These are phyloP conservation scores for Trachelus tabidus DNA, from an alignment of 2,888 invertebrate species.

Conservation along the genomic window DNA sequence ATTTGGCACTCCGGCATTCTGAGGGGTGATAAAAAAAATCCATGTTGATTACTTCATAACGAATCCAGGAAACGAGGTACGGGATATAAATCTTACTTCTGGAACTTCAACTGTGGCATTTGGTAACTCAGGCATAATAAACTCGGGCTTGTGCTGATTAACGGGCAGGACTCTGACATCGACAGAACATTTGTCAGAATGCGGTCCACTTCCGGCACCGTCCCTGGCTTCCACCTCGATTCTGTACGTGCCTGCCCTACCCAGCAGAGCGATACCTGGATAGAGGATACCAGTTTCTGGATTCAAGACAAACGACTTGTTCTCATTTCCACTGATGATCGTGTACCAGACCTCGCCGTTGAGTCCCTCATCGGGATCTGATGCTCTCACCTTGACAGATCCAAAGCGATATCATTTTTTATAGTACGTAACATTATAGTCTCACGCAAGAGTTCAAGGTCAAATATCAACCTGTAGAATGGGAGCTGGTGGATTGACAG, in stretches of 20 bases:
- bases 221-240: slow-evolving; percentile 83
- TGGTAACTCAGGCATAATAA: slow-evolving; percentile 80
- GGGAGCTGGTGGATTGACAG: slow-evolving; percentile 83
- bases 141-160: slow-evolving; percentile 85
- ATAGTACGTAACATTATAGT: slow-evolving; percentile 14
- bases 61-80: background rate
- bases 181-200: slow-evolving; percentile 77
- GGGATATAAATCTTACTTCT: slow-evolving; percentile 71
- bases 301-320: slow-evolving; percentile 80
- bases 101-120: slow-evolving; percentile 85
- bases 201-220: slow-evolving; percentile 74
- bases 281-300: slow-evolving; percentile 83
- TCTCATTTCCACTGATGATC: slow-evolving; percentile 76
- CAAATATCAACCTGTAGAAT: slow-evolving; percentile 72
- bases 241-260: slow-evolving; percentile 71
- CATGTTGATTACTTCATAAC: background rate
- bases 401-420: slow-evolving; percentile 5
- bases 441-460: slow-evolving; percentile 4
- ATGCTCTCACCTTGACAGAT: slow-evolving; percentile 73
- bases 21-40: slow-evolving; percentile 36
- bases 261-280: slow-evolving; percentile 78
- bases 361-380: slow-evolving; percentile 82
- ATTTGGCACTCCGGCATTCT: slow-evolving; percentile 81
- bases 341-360: slow-evolving; percentile 82
- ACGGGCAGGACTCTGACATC: slow-evolving; percentile 82